phyloP scores from a whole-genome alignment of 2,888 invertebrate genomes.

The Corythucha ciliata region DNA sequence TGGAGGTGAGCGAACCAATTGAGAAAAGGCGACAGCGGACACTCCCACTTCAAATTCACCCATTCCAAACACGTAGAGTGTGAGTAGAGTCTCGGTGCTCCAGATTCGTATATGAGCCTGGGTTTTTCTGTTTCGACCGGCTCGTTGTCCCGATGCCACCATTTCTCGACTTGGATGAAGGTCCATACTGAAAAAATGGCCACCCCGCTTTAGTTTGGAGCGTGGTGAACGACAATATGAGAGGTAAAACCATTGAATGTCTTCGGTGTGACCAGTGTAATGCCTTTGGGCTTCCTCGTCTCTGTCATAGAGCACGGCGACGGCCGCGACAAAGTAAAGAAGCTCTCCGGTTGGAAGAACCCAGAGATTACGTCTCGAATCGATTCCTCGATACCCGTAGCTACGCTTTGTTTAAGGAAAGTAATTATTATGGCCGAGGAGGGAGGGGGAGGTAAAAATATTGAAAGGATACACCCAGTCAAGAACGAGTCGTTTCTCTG shows the following conservation, averaged over 20 bases:
- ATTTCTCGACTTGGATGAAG: slow-evolving; percentile 79
- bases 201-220: no score
- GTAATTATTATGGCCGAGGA: neutral
- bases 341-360: slow-evolving; percentile 88
- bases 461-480: slow-evolving; percentile 85
- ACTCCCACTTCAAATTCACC: slow-evolving; percentile 82
- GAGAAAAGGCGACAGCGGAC: slow-evolving; percentile 79
- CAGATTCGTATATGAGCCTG: slow-evolving; percentile 86
- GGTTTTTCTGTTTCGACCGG: slow-evolving; percentile 71
- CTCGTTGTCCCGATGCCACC: slow-evolving; percentile 82
- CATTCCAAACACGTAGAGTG: slow-evolving; percentile 82
- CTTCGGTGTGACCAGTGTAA: slow-evolving; percentile 85
- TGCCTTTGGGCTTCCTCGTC: slow-evolving; percentile 81
- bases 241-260: slow-evolving; percentile 72
- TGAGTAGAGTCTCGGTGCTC: slow-evolving; percentile 82
- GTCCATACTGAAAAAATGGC: slow-evolving; percentile 68
- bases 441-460: no score
- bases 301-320: slow-evolving; percentile 78
- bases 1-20: slow-evolving; percentile 47
- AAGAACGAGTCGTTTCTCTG: slow-evolving; percentile 75
- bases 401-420: slow-evolving; percentile 31
- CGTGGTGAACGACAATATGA: no score
- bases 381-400: slow-evolving; percentile 88
- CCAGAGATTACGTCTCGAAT: slow-evolving; percentile 82
- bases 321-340: slow-evolving; percentile 84